These are phyloP conservation scores for Thysanoteuthis rhombus DNA, from an alignment of 2,888 invertebrate genomes.

Conservation along the genomic window DNA sequence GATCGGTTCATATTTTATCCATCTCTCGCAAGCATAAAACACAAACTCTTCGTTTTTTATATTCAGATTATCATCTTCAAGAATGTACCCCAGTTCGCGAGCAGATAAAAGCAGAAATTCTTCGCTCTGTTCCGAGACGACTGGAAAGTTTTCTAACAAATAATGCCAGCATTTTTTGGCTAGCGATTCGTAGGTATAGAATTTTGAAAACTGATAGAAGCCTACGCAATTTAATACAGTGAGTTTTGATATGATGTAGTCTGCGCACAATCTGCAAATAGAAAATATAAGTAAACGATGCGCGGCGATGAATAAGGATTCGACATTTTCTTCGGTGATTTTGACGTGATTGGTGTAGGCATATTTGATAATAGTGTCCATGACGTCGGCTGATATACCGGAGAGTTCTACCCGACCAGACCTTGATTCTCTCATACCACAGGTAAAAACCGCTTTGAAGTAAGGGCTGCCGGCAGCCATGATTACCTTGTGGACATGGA, in stretches of 20 bases:
- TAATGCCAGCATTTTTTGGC: conserved; percentile 78
- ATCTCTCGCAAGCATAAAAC: conserved; percentile 49
- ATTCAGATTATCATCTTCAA: conserved; percentile 77
- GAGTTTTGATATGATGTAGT: conserved; percentile 77
- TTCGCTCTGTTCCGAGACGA: conserved; percentile 48
- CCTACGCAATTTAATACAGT: conserved; percentile 84
- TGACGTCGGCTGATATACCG: conserved; percentile 44
- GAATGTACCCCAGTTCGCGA: conserved; percentile 43
- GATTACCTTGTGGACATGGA: conserved; percentile 78
- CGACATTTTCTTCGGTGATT: conserved; percentile 77
- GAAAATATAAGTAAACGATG: conserved; percentile 82
- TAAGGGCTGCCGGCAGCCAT: conserved; percentile 83
- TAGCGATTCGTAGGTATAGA: conserved; percentile 78
- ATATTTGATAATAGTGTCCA: conserved; percentile 70
- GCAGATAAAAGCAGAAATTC: conserved; percentile 70
- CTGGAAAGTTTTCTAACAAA: conserved; percentile 71
- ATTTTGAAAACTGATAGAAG: conserved; percentile 84
- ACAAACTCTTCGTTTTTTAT: conserved; percentile 74
- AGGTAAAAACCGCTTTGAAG: conserved; percentile 87
- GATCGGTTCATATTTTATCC: conserved; percentile 78
- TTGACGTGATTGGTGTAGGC: conserved; percentile 79
- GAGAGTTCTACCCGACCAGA: conserved; percentile 47
- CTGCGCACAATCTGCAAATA: conserved; percentile 82
- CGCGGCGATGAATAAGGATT: conserved; percentile 77
- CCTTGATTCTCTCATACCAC: conserved; percentile 73